Base-by-base conservation (phyloP, 2,888 invertebrate genomes). In the Ceratothoa steindachneri region DNA sequence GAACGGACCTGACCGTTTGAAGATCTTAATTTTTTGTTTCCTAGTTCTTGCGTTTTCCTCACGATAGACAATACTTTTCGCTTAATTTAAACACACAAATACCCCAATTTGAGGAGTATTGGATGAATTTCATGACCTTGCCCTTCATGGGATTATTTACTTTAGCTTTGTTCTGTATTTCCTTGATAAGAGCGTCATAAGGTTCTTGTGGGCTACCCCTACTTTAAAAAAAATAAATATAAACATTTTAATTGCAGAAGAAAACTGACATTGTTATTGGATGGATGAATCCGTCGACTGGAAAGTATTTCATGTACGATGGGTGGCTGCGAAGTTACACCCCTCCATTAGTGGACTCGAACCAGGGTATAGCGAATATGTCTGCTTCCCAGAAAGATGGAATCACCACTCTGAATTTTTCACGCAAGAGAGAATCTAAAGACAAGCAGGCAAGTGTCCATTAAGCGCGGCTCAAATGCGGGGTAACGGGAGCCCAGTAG, bases 201-300 rank as follows among this genome's bases (percentile, higher is more conserved):
- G 15, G 15, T 41, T 41, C 7, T 41, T 41, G 41, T 41, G 15
- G 7, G 15, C 15, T 41, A 41, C 41, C 15, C 41, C 7, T 41
- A 41, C 22, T 60, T 60, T 1, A 60, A 60, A 60, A 24, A 60
- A 1, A 12, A 22, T 24, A 22, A 12, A 24, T 22, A 60, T 12
- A 24, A 60, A 22, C 24, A 60, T 24, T 67, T 31, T 75, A 27
- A 77, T 83, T 83, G 27, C 84, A 91, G 91, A 89, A 92, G 0
- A 92, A 93, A 86, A 92, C 93, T 0, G 95, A 95, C 83, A 92
- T 93, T 0, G 88, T 95, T 27, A 87, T 95, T 24, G 95, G 95
- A 0, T 94, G 29, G 93, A 94, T 83, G 88, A 88, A 5, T 30
- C 53, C 12, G 71, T 75, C 15, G 9, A n/a, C 87, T 0, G 92